Evolutionary conservation across 2,797 vertebrate species (phyloP).

Genomic region (Cephalopachus bancanus): DNA sequence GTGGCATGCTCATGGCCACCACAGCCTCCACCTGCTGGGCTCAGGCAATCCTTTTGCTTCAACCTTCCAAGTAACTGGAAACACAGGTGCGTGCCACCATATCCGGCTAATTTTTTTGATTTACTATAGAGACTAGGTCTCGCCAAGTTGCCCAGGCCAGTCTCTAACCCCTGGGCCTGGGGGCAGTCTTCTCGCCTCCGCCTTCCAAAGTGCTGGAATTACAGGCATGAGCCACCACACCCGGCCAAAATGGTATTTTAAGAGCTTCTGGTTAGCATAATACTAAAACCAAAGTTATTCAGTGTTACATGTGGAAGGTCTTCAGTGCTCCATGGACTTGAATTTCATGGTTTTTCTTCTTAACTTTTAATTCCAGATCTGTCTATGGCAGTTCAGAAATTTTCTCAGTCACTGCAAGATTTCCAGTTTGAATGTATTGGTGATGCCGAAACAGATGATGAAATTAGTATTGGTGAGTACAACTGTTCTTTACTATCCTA

Average conservation of each 20-base stretch:
- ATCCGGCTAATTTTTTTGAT: no score
- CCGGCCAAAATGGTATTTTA: background rate
- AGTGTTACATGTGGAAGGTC: background rate
- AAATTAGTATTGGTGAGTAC: conserved; percentile 97
- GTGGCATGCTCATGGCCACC: no score
- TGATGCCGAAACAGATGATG: conserved; percentile 99
- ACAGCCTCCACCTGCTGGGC: no score
- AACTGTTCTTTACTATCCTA: background rate
- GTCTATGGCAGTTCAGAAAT: conserved; percentile 97
- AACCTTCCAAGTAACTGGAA: no score
- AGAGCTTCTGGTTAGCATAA: background rate
- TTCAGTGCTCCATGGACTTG: background rate
- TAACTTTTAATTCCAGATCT: conserved; percentile 91
- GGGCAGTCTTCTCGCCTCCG: no score
- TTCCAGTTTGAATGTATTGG: conserved; percentile 99
- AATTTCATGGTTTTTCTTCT: background rate
- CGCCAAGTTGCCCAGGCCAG: no score
- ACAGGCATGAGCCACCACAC: no score
- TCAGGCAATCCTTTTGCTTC: no score
- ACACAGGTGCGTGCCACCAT: no score
- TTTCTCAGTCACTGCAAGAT: conserved; percentile 98
- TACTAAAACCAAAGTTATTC: background rate
- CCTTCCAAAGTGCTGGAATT: no score
- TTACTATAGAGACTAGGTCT: no score
- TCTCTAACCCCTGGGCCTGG: no score